Percentiles rank a stretch among this genome's conserved stretches.
Conservation (phyloP, 2,888 invertebrate species). For the Drosophila conformis region DNA sequence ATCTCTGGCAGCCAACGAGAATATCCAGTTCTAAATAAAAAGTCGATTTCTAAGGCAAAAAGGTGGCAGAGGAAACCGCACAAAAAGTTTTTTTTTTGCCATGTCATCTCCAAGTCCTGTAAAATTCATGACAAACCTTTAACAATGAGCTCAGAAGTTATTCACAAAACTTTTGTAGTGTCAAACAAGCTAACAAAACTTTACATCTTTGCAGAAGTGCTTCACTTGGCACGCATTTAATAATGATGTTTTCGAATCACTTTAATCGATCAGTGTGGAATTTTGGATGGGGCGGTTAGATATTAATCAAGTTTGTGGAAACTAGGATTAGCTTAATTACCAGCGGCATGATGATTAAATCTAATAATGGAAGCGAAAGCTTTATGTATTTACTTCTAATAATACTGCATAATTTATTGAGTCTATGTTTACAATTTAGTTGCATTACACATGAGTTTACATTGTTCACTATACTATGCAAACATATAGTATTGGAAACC, state of each 20-base stretch:
- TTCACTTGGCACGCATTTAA: background rate
- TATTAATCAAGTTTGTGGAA: background rate
- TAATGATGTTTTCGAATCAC: background rate
- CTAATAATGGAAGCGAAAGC: no score
- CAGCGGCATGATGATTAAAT: no score
- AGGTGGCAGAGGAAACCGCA: background rate
- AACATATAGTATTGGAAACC: background rate
- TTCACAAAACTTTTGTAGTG: slow-evolving; percentile 2
- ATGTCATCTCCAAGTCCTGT: slow-evolving; percentile 3
- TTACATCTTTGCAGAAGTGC: no score
- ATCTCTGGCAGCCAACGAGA: background rate
- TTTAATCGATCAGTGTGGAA: no score
- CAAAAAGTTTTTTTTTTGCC: slow-evolving; percentile 1
- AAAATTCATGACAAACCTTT: slow-evolving; percentile 5
- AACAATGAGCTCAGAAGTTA: background rate
- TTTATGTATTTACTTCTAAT: background rate
- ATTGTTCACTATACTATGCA: background rate
- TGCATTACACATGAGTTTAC: background rate
- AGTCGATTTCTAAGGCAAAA: background rate
- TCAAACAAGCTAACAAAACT: background rate
- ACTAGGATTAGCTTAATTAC: background rate
- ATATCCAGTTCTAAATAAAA: background rate
- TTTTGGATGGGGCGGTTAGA: background rate
- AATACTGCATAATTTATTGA: background rate
- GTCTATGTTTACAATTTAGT: background rate